Evolutionary conservation across 2,113 vertebrate genomes (phyloP), one percentile per base, ranked within the genome.

Genomic region (Brachionichthys hirsutus): DNA sequence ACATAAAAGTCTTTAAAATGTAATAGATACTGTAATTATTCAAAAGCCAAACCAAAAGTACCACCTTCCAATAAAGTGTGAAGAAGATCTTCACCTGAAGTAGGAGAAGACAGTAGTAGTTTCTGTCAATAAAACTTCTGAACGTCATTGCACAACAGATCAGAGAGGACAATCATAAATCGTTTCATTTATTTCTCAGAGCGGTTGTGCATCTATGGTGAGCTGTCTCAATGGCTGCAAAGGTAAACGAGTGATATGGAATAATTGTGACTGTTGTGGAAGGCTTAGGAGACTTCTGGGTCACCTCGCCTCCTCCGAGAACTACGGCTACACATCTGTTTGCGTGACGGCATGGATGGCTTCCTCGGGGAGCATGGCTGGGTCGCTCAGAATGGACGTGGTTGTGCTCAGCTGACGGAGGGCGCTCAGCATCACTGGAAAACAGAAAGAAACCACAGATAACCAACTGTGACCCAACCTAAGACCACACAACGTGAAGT

Each of bases 301-400:
- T 45, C 12, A 44, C 50, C 36, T 63, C 55, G 42, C 38, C 34
- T 50, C 42, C 34, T 53, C 50, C 40, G 38, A 61, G 20, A 22
- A 9, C 11, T n/a, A 15, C 47, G 54, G 66, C 88, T 93, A 93
- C 41, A 87, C 81, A 36, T 92, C 89, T 8, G 84, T 73, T 60
- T 86, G 88, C 9, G 52, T 49, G 36, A 92, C 90, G 0, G 94
- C 94, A 77, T 94, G 85, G 0, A 78, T 75, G 0, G 95, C 96
- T 90, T 98, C 95, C 57, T 96, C 91, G 0, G 92, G 94, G 79
- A 99, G 91, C 70, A 80, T 58, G 0, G 89, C 82, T 0, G 97
- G 96, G 64, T 99, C 92, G 0, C 87, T 91, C 36, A 99, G 92
- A 46, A 99, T 89, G 44, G 94, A 94, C 0, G 96, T 98, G 79